Base-by-base conservation (phyloP, 2,797 vertebrate genomes). In the Acridotheres tristis region DNA sequence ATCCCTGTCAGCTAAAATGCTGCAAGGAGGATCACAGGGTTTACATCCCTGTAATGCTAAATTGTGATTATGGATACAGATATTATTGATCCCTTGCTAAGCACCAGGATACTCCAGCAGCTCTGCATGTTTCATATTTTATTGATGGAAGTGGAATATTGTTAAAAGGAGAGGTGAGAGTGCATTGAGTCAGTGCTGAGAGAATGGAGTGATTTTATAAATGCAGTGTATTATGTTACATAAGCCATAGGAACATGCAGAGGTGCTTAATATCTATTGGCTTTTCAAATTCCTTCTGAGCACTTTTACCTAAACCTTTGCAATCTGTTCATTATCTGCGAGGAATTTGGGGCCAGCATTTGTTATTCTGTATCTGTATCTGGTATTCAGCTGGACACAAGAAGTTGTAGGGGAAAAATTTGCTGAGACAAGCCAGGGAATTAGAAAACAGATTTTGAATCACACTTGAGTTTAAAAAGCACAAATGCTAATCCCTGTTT, bases 211-310 rank as follows among this genome's bases (percentile, higher is more conserved):
- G 16, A 67, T 94, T 76, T 65, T 59, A 54, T 87, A 80, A 92
- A 75, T 54, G 68, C 3, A 1, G 20, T 65, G 43, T 74, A 13
- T 89, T 94, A 8, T 51, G 34, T 87, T 88, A 40, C 57, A n/a
- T 77, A 93, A 93, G 45, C 61, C 63, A 3, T 3, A 71, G 81
- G 61, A 96, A 25, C 25, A 4, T 13, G 57, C 67, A 53, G 76
- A 30, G 76, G 65, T 85, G 82, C 81, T 45, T 80, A 67, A 16
- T 47, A 85, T 61, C 53, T 85, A 1, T 63, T 76, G 85, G 63
- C 47, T 94, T 95, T 92, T 83, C 57, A 34, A 65, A 92, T 82
- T 76, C 55, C 47, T 89, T 77, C 80, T 16, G 71, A 83, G 29
- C n/a, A 34, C 68, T 91, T 85, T 27, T 47, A 45, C 30, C 67